Base-by-base conservation (phyloP, 2,113 vertebrate genomes). In the Megaptera novaeangliae region DNA sequence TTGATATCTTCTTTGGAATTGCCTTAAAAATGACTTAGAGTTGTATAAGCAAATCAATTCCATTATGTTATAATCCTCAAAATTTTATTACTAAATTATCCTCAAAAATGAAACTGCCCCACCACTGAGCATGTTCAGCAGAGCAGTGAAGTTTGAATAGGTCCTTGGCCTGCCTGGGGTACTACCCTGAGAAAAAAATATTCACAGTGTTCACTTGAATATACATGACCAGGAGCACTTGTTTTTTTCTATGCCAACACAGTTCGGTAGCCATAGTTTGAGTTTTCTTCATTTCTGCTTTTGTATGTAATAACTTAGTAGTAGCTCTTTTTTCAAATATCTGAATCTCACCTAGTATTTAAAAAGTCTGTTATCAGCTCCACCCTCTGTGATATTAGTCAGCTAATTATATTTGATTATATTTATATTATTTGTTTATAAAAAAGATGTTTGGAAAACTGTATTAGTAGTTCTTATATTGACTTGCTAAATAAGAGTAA, bases 341-440 rank as follows among this genome's bases (percentile, higher is more conserved):
- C 66, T 92, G 92, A 97, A 91, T 86, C 69, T 95, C 9, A 25
- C 2, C 49, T 25, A 57, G 10, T 34, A 80, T 27, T 72, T 72
- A 18, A 74, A 77, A 96, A 41, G 13, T 66, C 7, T 88, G 2
- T 88, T 44, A 91, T 69, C 21, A 44, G 57, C 0, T 57, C 66
- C 2, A 85, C 18, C 6, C 23, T 91, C 55, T 78, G 17, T 64
- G 57, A 78, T 55, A 68, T 63, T 55, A 90, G 93, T 95, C 68
- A 83, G 29, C 44, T 93, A 84, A 97, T 97, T 98, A 95, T 82
- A 96, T 97, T 96, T 97, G 80, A 97, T 75, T 69, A 93, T 72
- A 68, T 4, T 59, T 8, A 66, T 95, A 97, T 96, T 93, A 31
- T 88, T 85, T 17, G 3, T 39, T 61, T 82, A 41, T 49, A 75